Evolutionary conservation across 2,113 vertebrate genomes (phyloP), one percentile per base, ranked within the genome.

Genomic region (Cranoglanis bouderius): DNA sequence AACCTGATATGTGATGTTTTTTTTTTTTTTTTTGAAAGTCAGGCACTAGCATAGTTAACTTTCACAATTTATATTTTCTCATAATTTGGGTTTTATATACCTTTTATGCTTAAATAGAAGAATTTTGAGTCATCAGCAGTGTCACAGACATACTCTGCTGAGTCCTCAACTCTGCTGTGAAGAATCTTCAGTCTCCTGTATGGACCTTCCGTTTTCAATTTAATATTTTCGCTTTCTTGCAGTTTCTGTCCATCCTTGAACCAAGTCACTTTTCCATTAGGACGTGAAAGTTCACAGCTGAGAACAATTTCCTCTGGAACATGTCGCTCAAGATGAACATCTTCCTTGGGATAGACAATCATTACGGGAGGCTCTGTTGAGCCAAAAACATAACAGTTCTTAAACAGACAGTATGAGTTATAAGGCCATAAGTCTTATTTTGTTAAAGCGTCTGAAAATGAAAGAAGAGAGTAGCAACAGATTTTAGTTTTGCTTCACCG

Each of bases 61-160:
- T 78, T 51, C 24, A 53, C n/a, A 29, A 40, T 53, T 4, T 24
- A 81, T 14, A 43, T 57, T 40, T 63, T 77, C 19, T 40, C n/a
- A 77, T 84, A 12, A 43, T 49, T 82, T 35, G 8, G 65, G 32
- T 43, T 32, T 49, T 84, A 35, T 49, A 91, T 92, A 98, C 98
- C 98, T 97, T 96, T 97, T 93, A 99, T 97, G 0, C 89, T 95
- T 53, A 99, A 92, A 0, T 96, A 95, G 92, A 98, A 99, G 94
- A 96, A 97, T 92, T 96, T 97, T 0, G 97, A 97, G 89, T 98
- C 97, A 0, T 97, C 96, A 0, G 96, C 97, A 0, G 96, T 96
- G 0, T 97, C 96, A 0, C 97, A 99, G 91, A 98, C 97, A 0
- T 98, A 99, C 88, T 98, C 98, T 70, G 98, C 98, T 0, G 96